phyloP scores from a whole-genome alignment of 2,888 invertebrate species.

The Trichopoda pennipes region DNA sequence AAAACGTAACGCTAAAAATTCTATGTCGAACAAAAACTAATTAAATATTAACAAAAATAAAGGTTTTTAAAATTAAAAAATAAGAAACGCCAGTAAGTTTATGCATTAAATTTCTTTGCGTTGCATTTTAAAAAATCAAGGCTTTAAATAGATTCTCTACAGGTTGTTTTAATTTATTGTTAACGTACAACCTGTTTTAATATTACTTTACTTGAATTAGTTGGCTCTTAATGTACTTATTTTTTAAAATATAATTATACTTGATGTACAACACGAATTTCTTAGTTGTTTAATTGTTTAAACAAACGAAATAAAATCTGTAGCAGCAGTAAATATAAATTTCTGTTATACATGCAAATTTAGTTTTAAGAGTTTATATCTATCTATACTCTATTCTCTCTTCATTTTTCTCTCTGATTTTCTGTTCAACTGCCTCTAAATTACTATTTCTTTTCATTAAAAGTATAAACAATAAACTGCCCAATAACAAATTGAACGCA shows the following conservation, averaged over 20 bases:
- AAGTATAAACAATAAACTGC: constrained; percentile 6
- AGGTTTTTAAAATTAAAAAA: too few relatives aligned
- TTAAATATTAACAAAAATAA: too few relatives aligned
- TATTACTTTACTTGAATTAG: constrained; percentile 4
- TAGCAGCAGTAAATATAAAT: background rate
- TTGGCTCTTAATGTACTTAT: constrained; percentile 18
- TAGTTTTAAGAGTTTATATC: background rate
- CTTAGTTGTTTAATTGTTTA: constrained; percentile 21
- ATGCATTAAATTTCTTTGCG: too few relatives aligned
- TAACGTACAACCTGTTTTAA: background rate
- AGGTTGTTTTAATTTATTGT: constrained; percentile 8
- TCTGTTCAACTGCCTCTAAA: background rate
- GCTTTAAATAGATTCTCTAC: background rate
- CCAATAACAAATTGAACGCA: constrained; percentile 36
- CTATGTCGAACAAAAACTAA: too few relatives aligned
- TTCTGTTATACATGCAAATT: constrained; percentile 7
- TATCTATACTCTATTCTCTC: background rate
- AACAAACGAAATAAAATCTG: constrained; percentile 2
- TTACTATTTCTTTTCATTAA: background rate
- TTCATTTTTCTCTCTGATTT: background rate
- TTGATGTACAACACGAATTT: constrained; percentile 21
- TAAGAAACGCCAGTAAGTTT: too few relatives aligned
- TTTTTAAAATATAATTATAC: constrained; percentile 1
- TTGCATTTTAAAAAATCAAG: too few relatives aligned
- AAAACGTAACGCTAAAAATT: too few relatives aligned